Evolutionary conservation across 2,797 vertebrate species (phyloP), one percentile per base, ranked within the genome.

Genomic region (Gambusia yucatana): DNA sequence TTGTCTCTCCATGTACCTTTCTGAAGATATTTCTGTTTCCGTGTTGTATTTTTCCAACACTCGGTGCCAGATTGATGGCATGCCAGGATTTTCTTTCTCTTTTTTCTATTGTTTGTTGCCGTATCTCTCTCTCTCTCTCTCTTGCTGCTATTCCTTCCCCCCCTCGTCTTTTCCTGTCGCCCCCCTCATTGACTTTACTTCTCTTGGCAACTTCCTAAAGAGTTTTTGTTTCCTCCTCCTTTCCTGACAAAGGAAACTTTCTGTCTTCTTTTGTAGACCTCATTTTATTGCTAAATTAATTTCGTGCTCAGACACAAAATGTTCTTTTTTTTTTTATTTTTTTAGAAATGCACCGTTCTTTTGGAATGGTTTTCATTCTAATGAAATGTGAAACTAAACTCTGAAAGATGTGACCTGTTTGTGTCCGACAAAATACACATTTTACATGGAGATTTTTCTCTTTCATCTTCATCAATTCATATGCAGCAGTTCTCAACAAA

Each of bases 261-360:
- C 6, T 17, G 5, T 22, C 28, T 59, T 41, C 25, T 48, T 50
- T 39, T 25, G 39, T 22, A 9, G 52, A n/a, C 8, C 39, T 44
- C 3, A 69, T 25, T 69, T 69, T 0, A 67, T 25, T 43, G 39
- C 14, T 43, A 25, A 65, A 39, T 39, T 8, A 41, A 17, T 39
- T 39, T 63, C 10, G 25, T 55, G 1, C 22, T 55, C 25, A n/a
- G 22, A 11, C 7, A 52, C 22, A 22, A 52, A 33, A 22, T 22
- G 0, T 2, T 25, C 33, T n/a, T 52, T 0, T 22, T 25, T 1
- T 9, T 3, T n/a, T n/a, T 25, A n/a, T 0, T 22, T 50, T 20
- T 22, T 20, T 3, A 46, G 13, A 46, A 46, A 14, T 43, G 8
- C 9, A 2, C 41, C 43, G 6, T 39, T 41, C 2, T 46, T 10